Conservation (phyloP, 1,140 invertebrate species). For the Lordiphosa mommai region DNA sequence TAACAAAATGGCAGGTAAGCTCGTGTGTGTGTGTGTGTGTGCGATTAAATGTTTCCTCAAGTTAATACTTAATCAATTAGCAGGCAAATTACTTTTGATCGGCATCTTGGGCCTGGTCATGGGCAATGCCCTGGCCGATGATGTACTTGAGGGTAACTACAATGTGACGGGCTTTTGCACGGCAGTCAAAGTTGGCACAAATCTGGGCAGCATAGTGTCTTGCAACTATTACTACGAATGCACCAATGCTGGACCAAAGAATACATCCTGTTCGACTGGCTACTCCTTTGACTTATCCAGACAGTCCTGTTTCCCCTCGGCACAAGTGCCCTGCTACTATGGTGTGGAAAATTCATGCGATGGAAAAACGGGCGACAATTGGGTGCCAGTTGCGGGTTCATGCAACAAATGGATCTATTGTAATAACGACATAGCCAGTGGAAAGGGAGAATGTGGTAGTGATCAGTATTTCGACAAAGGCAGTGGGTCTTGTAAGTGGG, state of each 20-base stretch:
- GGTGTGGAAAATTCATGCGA: constrained; percentile 29
- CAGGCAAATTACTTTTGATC: constrained; percentile 37
- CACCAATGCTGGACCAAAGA: constrained; percentile 16
- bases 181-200: constrained; percentile 15
- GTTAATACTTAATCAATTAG: not conserved
- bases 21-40: constrained; percentile 1
- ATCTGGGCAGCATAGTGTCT: constrained; percentile 36
- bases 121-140: constrained; percentile 20
- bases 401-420: constrained; percentile 36
- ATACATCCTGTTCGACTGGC: constrained; percentile 7
- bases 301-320: constrained; percentile 14
- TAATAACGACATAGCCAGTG: not conserved
- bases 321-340: constrained; percentile 33
- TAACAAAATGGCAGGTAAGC: constrained; percentile 33
- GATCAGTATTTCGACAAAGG: constrained; percentile 1
- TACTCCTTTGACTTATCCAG: constrained; percentile 34
- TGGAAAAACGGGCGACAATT: not conserved
- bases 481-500: constrained; percentile 4
- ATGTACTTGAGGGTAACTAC: constrained; percentile 44
- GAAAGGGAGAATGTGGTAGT: constrained; percentile 1
- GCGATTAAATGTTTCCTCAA: not conserved
- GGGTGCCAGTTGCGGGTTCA: constrained; percentile 21
- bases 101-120: constrained; percentile 36
- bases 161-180: constrained; percentile 52
- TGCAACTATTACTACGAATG: constrained; percentile 50